Conservation (phyloP, 2,797 vertebrate genomes). For the Hozukius guyotensis region DNA sequence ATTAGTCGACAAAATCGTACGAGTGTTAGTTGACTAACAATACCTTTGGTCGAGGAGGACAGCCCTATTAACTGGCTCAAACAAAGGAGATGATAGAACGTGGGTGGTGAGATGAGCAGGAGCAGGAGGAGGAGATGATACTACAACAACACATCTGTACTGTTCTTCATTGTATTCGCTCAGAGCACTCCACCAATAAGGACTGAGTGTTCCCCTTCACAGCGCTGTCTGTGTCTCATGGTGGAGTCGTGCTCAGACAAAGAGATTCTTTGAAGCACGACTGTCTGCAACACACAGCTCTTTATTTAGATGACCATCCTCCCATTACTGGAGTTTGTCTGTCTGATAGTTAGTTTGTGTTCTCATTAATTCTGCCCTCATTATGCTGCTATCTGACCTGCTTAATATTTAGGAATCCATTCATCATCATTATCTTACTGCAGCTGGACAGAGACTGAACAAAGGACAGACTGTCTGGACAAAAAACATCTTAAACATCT, state of each 20-base stretch:
- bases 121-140: background rate
- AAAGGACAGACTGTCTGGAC: background rate
- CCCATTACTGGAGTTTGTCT: background rate
- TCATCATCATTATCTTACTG: background rate
- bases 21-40: accelerated
- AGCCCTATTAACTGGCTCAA: no score
- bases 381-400: background rate
- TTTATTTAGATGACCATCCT: background rate
- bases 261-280: background rate
- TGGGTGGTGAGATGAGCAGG: background rate
- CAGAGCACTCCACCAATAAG: background rate
- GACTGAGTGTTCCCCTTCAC: background rate
- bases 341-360: background rate
- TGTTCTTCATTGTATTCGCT: background rate
- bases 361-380: background rate
- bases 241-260: background rate
- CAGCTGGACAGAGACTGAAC: background rate
- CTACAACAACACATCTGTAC: background rate
- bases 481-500: background rate
- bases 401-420: background rate
- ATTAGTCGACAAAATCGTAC: accelerated
- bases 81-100: background rate
- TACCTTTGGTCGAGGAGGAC: no score
- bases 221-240: background rate
- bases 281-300: background rate